phyloP scores from a whole-genome alignment of 2,888 invertebrate species.

The Glyphotaelius pellucidus region DNA sequence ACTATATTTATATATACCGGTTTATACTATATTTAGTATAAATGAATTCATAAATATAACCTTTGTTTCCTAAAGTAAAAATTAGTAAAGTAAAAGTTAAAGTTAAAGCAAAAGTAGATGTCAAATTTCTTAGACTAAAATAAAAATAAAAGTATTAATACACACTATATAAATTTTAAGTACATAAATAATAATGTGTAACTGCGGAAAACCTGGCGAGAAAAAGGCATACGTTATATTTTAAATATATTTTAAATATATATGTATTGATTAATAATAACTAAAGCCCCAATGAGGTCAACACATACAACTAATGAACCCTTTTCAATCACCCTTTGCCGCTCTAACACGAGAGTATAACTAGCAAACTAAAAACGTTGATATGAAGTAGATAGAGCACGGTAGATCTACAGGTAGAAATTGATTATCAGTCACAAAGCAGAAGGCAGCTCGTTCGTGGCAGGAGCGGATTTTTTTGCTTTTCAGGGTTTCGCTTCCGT shows the following conservation, averaged over 20 bases:
- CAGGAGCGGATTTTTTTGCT: neutral
- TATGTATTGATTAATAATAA: neutral
- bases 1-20: too few relatives aligned
- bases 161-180: too few relatives aligned
- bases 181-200: neutral
- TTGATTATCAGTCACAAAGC: constrained; percentile 56
- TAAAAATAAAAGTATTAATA: too few relatives aligned
- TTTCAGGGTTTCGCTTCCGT: neutral
- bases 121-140: too few relatives aligned
- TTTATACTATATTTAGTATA: too few relatives aligned
- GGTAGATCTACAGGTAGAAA: constrained; percentile 57
- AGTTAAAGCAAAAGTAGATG: too few relatives aligned
- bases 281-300: neutral
- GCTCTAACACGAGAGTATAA: neutral
- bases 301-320: neutral
- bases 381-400: constrained; percentile 39
- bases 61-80: too few relatives aligned
- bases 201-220: neutral
- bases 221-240: neutral
- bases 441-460: constrained; percentile 8
- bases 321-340: neutral
- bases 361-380: neutral
- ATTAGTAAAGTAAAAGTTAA: too few relatives aligned
- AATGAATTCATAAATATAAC: too few relatives aligned
- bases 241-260: neutral